A percentile compares a stretch with the other conserved stretches of the same genome.
phyloP scores from a whole-genome alignment of 2,113 vertebrate genomes.

The Sturnira hondurensis region DNA sequence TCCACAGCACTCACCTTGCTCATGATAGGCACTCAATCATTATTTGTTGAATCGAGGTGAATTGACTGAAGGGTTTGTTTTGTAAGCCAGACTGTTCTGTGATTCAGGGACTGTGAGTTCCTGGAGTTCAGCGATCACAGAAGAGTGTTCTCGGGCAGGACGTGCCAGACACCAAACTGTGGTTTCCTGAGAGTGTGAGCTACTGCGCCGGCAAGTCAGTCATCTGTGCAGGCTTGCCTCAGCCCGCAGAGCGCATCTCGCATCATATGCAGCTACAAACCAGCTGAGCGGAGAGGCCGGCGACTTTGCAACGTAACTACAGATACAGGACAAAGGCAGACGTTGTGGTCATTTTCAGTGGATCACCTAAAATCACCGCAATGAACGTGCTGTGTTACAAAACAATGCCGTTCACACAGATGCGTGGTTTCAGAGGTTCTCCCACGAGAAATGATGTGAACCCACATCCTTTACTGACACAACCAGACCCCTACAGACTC shows the following conservation, averaged over 20 bases:
- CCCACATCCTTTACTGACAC: background rate
- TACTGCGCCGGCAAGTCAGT: background rate
- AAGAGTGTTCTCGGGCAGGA: background rate
- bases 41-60: background rate
- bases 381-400: background rate
- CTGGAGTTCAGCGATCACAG: background rate
- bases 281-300: background rate
- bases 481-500: background rate
- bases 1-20: background rate
- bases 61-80: background rate
- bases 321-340: background rate
- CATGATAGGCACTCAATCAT: background rate
- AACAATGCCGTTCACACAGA: background rate
- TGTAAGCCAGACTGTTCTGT: background rate
- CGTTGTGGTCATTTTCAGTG: background rate
- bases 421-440: background rate
- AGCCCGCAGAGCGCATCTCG: background rate
- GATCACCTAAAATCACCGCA: background rate
- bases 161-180: background rate
- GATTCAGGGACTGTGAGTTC: slow-evolving; percentile 18
- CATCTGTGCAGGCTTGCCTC: slow-evolving; percentile 24
- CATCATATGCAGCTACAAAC: background rate
- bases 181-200: slow-evolving; percentile 58
- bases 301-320: background rate
- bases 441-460: background rate